These are phyloP conservation scores for Thysanoteuthis rhombus DNA, from an alignment of 2,888 invertebrate species.

Conservation along the genomic window DNA sequence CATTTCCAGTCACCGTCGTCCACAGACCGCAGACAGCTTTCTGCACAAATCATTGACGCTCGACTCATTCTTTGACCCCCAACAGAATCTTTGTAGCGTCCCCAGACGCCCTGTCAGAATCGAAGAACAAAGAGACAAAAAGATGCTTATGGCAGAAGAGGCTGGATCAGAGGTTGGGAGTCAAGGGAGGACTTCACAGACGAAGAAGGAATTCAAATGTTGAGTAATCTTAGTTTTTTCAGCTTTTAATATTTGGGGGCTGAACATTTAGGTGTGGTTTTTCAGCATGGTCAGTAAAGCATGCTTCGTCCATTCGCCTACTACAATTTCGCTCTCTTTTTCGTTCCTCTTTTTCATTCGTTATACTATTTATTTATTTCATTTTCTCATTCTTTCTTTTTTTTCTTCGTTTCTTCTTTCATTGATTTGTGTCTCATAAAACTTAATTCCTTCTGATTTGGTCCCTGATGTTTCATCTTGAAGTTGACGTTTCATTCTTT, in stretches of 20 bases:
- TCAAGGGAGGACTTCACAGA: no score
- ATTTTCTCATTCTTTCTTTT: no score
- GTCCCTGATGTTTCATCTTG: no score
- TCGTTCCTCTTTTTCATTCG: no score
- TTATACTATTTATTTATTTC: no score
- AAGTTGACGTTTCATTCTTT: no score
- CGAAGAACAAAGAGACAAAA: not conserved
- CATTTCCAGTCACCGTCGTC: not conserved
- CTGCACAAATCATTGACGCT: not conserved
- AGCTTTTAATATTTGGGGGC: not conserved
- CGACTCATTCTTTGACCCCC: not conserved
- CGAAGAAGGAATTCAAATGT: no score
- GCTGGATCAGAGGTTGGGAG: not conserved
- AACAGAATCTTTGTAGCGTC: not conserved
- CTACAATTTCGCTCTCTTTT: not conserved
- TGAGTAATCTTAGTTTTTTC: not conserved
- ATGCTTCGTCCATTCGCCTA: not conserved
- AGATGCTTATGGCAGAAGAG: not conserved
- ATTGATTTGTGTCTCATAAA: no score
- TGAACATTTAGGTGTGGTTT: not conserved
- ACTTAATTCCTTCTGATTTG: no score
- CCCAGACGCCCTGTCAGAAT: not conserved
- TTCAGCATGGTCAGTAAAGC: not conserved
- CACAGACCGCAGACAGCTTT: not conserved
- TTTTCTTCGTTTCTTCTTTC: no score